phyloP scores from a whole-genome alignment of 2,113 vertebrate species.

The Malurus melanocephalus region DNA sequence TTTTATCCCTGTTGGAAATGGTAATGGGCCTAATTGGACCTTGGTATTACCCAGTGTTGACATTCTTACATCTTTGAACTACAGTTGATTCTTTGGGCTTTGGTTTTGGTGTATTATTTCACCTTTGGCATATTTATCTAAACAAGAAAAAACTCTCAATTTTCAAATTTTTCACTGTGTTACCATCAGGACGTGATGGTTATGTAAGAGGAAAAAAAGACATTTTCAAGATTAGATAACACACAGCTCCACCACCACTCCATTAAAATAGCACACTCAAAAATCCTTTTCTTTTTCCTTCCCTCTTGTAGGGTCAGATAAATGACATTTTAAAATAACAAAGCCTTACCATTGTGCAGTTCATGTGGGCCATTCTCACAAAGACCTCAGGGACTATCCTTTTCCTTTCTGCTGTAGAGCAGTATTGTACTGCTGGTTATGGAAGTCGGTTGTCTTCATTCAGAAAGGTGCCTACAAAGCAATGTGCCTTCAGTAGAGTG shows the following conservation, averaged over 20 bases:
- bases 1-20: neutral
- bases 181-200: neutral
- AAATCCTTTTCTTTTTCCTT: neutral
- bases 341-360: fast-evolving
- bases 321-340: neutral
- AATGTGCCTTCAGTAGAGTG: neutral
- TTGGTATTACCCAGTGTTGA: neutral
- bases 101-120: neutral
- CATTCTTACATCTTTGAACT: neutral
- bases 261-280: neutral
- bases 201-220: neutral
- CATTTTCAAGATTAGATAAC: constrained; percentile 38
- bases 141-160: neutral
- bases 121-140: neutral
- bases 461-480: neutral
- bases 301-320: neutral
- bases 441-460: neutral
- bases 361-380: neutral
- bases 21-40: neutral
- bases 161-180: neutral
- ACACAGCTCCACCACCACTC: neutral
- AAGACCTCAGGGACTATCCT: neutral
- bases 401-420: neutral
- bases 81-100: neutral
- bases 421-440: neutral